phyloP scores from a whole-genome alignment of 2,888 invertebrate genomes.

The Oscheius onirici region DNA sequence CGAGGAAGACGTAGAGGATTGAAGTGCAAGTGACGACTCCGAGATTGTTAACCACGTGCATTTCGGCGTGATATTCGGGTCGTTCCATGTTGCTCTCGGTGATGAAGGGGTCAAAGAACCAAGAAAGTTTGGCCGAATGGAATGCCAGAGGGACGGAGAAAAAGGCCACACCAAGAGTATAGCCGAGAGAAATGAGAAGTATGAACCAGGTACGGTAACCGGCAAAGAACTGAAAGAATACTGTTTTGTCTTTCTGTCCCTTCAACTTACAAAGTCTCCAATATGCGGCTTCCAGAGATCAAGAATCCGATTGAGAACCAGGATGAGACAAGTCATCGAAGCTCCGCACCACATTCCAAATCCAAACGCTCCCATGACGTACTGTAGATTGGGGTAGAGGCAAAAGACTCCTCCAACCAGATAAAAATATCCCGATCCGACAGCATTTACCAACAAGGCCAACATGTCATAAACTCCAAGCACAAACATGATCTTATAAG shows the following conservation, averaged over 20 bases:
- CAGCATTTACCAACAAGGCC: not conserved
- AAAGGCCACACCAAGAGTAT: not conserved
- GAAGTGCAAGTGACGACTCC: conserved; percentile 13
- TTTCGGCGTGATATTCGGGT: conserved; percentile 10
- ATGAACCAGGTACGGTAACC: conserved; percentile 11
- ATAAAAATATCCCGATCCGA: conserved; percentile 12
- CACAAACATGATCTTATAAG: conserved; percentile 17
- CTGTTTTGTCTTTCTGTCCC: not conserved
- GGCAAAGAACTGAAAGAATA: conserved; percentile 2
- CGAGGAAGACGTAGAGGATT: conserved; percentile 3
- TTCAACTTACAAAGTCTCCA: conserved; percentile 15
- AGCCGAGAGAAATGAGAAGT: not conserved
- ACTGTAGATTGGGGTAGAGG: conserved; percentile 3
- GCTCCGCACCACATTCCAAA: conserved; percentile 23
- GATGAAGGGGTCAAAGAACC: conserved; percentile 24
- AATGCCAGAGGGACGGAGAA: conserved; percentile 18
- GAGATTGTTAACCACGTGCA: conserved; percentile 16
- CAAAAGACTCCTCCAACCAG: conserved; percentile 13
- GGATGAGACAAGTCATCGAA: conserved; percentile 17
- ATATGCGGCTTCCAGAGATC: conserved; percentile 19
- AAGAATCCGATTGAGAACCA: conserved; percentile 12
- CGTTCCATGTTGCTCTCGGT: not conserved
- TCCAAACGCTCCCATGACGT: conserved; percentile 18
- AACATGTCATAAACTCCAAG: conserved; percentile 7
- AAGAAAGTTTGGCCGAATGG: conserved; percentile 16